phyloP scores from a whole-genome alignment of 2,113 vertebrate species.

The Ginglymostoma cirratum region DNA sequence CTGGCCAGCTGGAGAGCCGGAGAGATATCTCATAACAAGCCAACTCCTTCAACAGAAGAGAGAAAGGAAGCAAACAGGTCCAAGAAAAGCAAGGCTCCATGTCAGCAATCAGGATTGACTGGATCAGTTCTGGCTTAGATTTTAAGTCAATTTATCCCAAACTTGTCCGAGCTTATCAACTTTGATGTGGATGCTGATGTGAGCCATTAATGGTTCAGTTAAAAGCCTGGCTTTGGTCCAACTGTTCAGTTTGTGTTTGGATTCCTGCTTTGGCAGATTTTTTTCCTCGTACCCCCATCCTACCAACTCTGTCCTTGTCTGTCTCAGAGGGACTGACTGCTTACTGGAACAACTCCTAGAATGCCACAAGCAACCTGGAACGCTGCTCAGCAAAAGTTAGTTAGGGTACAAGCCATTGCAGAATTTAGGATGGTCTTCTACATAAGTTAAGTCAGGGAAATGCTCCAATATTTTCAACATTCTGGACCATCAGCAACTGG shows the following conservation, averaged over 20 bases:
- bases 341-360: neutral
- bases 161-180: neutral
- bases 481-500: neutral
- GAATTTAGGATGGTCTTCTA: neutral
- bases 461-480: neutral
- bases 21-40: neutral
- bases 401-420: neutral
- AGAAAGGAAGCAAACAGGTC: neutral
- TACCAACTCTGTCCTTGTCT: neutral
- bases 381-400: neutral
- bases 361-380: neutral
- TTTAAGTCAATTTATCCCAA: neutral
- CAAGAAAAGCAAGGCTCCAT: neutral
- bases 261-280: neutral
- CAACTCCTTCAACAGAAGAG: neutral
- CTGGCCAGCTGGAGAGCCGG: neutral
- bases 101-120: neutral
- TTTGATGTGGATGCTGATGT: neutral
- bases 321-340: neutral
- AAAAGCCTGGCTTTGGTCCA: neutral
- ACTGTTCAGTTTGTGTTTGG: neutral
- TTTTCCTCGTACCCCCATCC: neutral
- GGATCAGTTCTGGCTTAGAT: neutral
- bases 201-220: neutral
- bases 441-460: neutral